Percentiles rank a stretch among this genome's conserved stretches.
Conservation (phyloP, 2,113 vertebrate species). For the Nothoprocta pentlandii region DNA sequence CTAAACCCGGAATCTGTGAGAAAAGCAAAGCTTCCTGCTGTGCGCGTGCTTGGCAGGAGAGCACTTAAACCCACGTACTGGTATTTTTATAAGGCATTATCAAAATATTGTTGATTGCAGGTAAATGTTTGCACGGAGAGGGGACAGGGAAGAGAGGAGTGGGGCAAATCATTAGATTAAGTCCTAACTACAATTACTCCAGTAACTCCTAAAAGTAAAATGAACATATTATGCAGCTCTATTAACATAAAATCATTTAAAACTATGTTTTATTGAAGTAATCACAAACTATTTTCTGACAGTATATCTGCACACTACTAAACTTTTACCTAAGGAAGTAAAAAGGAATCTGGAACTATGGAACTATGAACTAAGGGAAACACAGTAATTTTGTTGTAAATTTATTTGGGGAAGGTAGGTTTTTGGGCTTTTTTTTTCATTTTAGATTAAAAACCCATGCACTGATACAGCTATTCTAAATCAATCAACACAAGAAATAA, state of each 20-base stretch:
- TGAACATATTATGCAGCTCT: not conserved
- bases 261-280: not conserved
- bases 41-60: slow-evolving; percentile 66
- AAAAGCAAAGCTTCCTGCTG: slow-evolving; percentile 71
- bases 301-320: not conserved
- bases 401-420: not conserved
- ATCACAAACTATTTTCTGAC: not conserved
- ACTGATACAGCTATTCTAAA: slow-evolving; percentile 16
- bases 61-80: slow-evolving; percentile 41
- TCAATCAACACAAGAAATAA: not conserved
- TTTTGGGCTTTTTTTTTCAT: too few species aligned
- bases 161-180: not conserved
- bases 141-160: too few species aligned
- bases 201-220: not conserved
- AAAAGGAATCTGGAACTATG: not conserved
- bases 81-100: not conserved
- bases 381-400: not conserved
- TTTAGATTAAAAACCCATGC: not conserved
- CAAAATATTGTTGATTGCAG: slow-evolving; percentile 32
- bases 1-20: slow-evolving; percentile 69
- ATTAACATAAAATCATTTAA: not conserved
- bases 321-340: not conserved
- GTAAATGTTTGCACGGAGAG: not conserved
- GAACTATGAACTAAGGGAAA: not conserved
- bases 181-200: not conserved